Evolutionary conservation across 2,797 vertebrate genomes (phyloP).

Genomic region (Hypotaenidia okinawae): DNA sequence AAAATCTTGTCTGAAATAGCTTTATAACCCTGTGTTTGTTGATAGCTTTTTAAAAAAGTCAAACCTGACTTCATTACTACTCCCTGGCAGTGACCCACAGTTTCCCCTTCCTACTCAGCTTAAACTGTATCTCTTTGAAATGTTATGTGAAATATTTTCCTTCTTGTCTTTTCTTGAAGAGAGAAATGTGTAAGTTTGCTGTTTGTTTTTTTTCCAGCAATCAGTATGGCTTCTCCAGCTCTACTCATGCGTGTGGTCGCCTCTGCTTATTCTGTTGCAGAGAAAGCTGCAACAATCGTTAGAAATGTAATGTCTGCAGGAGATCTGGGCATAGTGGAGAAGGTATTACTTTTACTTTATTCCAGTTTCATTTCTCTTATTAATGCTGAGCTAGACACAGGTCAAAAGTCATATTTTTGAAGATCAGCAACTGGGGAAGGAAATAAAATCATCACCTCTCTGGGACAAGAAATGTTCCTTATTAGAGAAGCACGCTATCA

Average conservation of each 20-base stretch:
- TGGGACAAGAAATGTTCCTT: background rate
- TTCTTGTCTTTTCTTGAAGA: background rate
- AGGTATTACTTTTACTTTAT: conserved; percentile 78
- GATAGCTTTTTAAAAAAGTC: background rate
- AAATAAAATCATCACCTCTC: background rate
- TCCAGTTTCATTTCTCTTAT: background rate
- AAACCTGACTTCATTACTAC: background rate
- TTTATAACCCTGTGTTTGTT: background rate
- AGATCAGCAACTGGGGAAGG: background rate
- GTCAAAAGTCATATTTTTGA: background rate
- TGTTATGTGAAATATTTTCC: background rate
- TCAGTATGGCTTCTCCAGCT: conserved; percentile 85
- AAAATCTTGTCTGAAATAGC: background rate
- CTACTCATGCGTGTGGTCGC: conserved; percentile 90
- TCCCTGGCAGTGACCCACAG: background rate
- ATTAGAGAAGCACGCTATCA: background rate
- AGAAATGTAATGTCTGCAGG: conserved; percentile 88
- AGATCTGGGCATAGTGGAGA: conserved; percentile 92
- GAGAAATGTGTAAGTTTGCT: background rate
- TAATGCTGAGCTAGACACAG: background rate
- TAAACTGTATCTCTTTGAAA: background rate
- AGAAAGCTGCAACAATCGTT: conserved; percentile 89
- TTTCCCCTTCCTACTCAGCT: background rate
- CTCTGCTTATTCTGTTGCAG: conserved; percentile 86
- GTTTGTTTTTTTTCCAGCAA: conserved; percentile 29